Evolutionary conservation across 1,140 invertebrate genomes (phyloP).

Genomic region (Drosophila melanica): DNA sequence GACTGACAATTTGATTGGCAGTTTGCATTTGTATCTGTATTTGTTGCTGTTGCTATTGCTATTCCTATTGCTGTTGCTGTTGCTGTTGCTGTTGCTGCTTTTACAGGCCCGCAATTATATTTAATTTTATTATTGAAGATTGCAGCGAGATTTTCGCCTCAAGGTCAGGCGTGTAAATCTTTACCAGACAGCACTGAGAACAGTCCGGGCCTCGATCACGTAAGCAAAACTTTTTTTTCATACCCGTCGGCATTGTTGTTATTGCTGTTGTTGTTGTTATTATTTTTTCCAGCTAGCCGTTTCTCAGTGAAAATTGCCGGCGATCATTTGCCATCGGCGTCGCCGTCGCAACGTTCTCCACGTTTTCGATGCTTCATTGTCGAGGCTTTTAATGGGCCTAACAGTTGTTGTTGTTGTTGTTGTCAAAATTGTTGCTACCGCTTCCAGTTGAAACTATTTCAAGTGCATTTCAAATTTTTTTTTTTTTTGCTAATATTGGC

Average conservation of each 20-base stretch:
- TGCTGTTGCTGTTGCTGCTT: slow-evolving; percentile 40
- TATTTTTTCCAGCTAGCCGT: slow-evolving; percentile 45
- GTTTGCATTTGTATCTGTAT: slow-evolving; percentile 52
- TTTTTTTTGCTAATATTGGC: slow-evolving; percentile 25
- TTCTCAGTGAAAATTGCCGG: slow-evolving; percentile 48
- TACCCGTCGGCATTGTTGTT: slow-evolving; percentile 4
- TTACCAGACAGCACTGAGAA: slow-evolving; percentile 55
- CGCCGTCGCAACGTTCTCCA: slow-evolving; percentile 32
- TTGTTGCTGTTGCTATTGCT: slow-evolving; percentile 51
- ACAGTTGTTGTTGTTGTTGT: slow-evolving; percentile 40
- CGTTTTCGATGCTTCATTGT: slow-evolving; percentile 60
- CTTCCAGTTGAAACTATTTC: slow-evolving; percentile 31
- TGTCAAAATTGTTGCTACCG: slow-evolving; percentile 41
- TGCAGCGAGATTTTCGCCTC: slow-evolving; percentile 78
- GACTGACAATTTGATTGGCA: slow-evolving; percentile 82
- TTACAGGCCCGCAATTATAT: slow-evolving; percentile 76
- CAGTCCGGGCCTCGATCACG: slow-evolving; percentile 56
- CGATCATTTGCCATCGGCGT: slow-evolving; percentile 35
- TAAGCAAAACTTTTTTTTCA: slow-evolving; percentile 70
- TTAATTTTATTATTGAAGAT: slow-evolving; percentile 83
- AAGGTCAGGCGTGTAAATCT: slow-evolving; percentile 81
- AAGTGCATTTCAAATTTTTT: slow-evolving; percentile 36
- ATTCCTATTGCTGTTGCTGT: slow-evolving; percentile 38
- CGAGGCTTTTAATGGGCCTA: slow-evolving; percentile 69
- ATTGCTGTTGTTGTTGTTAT: slow-evolving; percentile 16